Conservation (phyloP, 2,797 vertebrate species). For the Bradypodion ventrale region DNA sequence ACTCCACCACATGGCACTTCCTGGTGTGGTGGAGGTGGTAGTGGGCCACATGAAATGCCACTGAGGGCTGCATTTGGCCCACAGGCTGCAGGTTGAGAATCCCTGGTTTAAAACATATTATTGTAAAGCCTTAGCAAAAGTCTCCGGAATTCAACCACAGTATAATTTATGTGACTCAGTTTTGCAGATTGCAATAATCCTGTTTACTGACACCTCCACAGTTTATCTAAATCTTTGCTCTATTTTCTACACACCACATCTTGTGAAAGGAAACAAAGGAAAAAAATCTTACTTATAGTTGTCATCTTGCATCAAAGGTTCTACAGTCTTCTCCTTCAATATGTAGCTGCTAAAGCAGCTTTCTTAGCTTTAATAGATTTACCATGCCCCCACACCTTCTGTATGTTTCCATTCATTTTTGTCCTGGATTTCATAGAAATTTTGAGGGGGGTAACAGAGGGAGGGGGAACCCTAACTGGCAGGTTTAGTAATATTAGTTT, state of each 20-base stretch:
- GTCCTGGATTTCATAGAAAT: neutral
- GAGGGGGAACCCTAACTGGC: neutral
- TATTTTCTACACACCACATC: neutral
- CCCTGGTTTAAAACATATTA: conserved; percentile 1
- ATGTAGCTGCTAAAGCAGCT: neutral
- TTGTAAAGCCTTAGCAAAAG: neutral
- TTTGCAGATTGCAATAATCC: neutral
- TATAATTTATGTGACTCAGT: neutral
- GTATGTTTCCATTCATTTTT: neutral
- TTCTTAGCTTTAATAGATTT: neutral
- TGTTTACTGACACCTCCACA: neutral
- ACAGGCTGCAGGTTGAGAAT: too few relatives aligned
- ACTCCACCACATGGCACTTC: too few relatives aligned
- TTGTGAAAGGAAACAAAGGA: neutral
- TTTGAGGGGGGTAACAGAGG: neutral
- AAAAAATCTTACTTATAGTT: neutral
- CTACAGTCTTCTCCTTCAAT: neutral
- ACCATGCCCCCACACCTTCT: neutral
- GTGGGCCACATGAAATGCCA: too few relatives aligned
- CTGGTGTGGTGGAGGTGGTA: too few relatives aligned
- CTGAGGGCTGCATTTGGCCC: too few relatives aligned
- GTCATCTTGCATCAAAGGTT: neutral
- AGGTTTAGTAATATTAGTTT: conserved; percentile 8
- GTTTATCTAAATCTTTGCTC: neutral
- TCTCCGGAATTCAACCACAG: neutral